Evolutionary conservation across 1,140 invertebrate genomes (phyloP).

Genomic region (Drosophila triauraria): DNA sequence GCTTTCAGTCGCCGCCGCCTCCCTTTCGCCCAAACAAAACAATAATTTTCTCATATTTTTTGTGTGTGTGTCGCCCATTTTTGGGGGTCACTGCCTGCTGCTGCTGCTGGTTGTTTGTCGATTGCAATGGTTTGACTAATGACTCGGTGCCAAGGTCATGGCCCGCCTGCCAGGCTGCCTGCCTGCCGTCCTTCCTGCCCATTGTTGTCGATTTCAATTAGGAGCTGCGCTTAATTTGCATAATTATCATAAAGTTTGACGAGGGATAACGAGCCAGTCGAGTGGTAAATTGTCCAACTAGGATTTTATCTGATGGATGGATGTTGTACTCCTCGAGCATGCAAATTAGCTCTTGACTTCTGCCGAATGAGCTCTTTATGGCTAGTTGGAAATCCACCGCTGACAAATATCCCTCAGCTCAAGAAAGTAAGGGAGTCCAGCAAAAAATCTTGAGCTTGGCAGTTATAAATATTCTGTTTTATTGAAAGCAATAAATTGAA

Average conservation of each 20-base stretch:
- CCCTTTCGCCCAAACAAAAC: slow-evolving; percentile 67
- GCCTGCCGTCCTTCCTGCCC: slow-evolving; percentile 32
- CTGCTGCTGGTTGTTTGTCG: slow-evolving; percentile 15
- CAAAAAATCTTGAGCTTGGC: too few species aligned
- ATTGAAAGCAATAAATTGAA: too few species aligned
- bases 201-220: slow-evolving; percentile 72
- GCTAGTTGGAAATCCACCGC: slow-evolving; percentile 3
- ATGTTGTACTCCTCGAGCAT: slow-evolving; percentile 31
- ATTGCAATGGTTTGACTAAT: slow-evolving; percentile 75
- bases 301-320: slow-evolving; percentile 45
- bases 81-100: slow-evolving; percentile 38
- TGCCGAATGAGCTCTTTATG: slow-evolving; percentile 8
- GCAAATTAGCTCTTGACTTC: slow-evolving; percentile 29
- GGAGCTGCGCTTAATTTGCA: slow-evolving; percentile 70
- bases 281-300: slow-evolving; percentile 45
- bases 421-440: not conserved
- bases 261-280: slow-evolving; percentile 62
- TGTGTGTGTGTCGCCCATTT: slow-evolving; percentile 28
- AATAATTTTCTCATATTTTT: slow-evolving; percentile 64
- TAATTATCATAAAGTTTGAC: slow-evolving; percentile 80
- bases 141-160: slow-evolving; percentile 71
- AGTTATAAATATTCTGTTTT: too few species aligned
- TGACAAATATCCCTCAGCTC: not conserved
- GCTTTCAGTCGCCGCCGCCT: slow-evolving; percentile 32
- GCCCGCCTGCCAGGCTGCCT: slow-evolving; percentile 5